phyloP scores from a whole-genome alignment of 2,797 vertebrate genomes.

The Amblyopsis hoosieri region DNA sequence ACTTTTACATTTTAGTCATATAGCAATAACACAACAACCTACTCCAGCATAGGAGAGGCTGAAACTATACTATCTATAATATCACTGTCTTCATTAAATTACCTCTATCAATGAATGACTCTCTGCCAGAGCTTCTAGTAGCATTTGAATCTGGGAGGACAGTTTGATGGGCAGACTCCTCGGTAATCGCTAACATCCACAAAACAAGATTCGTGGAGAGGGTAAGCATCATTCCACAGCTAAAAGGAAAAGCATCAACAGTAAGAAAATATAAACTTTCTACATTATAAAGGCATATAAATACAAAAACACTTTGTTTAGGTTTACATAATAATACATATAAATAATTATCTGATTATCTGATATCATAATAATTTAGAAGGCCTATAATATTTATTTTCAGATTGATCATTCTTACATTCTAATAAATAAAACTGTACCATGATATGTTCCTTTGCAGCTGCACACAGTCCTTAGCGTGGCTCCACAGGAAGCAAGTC shows the following conservation, averaged over 20 bases:
- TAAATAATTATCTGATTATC: too few relatives aligned
- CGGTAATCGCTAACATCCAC: slow-evolving; percentile 91
- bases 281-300: background rate
- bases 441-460: slow-evolving; percentile 85
- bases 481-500: slow-evolving; percentile 93
- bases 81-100: background rate
- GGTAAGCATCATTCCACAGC: slow-evolving; percentile 91
- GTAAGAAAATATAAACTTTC: background rate
- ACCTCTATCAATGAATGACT: slow-evolving; percentile 44
- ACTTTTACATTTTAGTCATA: too few relatives aligned
- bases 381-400: too few relatives aligned
- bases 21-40: too few relatives aligned
- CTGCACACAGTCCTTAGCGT: slow-evolving; percentile 91
- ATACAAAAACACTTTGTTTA: background rate
- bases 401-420: too few relatives aligned
- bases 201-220: slow-evolving; percentile 89
- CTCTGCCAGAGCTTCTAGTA: slow-evolving; percentile 21
- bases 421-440: slow-evolving; percentile 61
- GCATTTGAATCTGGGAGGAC: slow-evolving; percentile 31
- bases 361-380: too few relatives aligned
- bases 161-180: slow-evolving; percentile 92
- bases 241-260: slow-evolving; percentile 45
- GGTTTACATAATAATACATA: too few relatives aligned
- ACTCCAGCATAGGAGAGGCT: too few relatives aligned
- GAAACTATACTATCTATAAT: background rate